A percentile compares a stretch with the other conserved stretches of the same genome.
Conservation (phyloP, 2,113 vertebrate species). For the Microtus richardsoni region DNA sequence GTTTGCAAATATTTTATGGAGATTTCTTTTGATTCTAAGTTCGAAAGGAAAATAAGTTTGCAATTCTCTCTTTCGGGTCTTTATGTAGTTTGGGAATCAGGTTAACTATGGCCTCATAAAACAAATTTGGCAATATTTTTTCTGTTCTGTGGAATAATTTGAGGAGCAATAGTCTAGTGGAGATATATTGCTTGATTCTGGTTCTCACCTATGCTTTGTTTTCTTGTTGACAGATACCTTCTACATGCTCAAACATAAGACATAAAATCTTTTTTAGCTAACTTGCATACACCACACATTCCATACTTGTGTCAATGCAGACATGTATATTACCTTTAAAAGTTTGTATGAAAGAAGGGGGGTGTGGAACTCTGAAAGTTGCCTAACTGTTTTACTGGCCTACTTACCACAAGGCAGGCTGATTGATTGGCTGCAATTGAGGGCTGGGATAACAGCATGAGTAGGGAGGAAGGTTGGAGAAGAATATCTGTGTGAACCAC, state of each 20-base stretch:
- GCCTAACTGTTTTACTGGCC: not conserved
- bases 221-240: no score
- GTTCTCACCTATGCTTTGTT: no score
- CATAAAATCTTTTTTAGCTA: no score
- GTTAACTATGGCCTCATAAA: not conserved
- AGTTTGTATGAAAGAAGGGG: no score
- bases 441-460: not conserved
- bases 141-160: not conserved
- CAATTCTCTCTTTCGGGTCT: not conserved
- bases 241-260: no score
- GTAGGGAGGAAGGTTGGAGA: not conserved
- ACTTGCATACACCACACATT: no score
- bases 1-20: not conserved
- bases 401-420: not conserved
- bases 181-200: no score
- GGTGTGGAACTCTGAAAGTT: not conserved
- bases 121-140: not conserved
- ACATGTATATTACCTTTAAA: no score
- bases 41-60: not conserved
- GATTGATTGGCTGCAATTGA: not conserved
- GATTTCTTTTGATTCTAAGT: not conserved
- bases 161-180: no score
- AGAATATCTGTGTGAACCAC: not conserved
- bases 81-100: not conserved
- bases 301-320: no score